Percentiles rank a stretch among this genome's conserved stretches.
Evolutionary conservation across 2,888 invertebrate species (phyloP).

Genomic region (Eumacrocentrus americanus): DNA sequence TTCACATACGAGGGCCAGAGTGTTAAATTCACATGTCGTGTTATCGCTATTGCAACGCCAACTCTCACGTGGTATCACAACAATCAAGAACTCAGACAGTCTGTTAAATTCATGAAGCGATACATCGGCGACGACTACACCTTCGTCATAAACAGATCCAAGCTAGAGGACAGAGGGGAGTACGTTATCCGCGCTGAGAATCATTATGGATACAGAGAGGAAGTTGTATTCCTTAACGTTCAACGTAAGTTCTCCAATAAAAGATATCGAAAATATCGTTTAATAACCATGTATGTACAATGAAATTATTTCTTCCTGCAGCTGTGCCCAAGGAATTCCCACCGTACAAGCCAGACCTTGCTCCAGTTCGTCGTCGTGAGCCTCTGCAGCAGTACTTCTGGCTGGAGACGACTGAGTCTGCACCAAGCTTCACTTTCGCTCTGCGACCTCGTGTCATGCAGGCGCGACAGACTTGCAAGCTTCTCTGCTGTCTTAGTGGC

Average conservation of each 20-base stretch:
- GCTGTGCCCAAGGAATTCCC: slow-evolving; percentile 77
- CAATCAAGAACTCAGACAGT: slow-evolving; percentile 91
- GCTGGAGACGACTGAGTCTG: slow-evolving; percentile 91
- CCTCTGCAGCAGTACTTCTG: slow-evolving; percentile 86
- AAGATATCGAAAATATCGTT: too few species aligned
- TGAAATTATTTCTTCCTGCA: slow-evolving; percentile 52
- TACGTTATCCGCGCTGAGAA: slow-evolving; percentile 97
- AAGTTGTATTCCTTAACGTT: slow-evolving; percentile 95
- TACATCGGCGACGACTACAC: slow-evolving; percentile 96
- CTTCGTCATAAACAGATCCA: slow-evolving; percentile 95
- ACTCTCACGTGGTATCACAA: slow-evolving; percentile 96
- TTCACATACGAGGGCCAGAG: slow-evolving; percentile 97
- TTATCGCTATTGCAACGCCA: slow-evolving; percentile 92
- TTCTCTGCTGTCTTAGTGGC: slow-evolving; percentile 94
- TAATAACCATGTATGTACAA: background rate
- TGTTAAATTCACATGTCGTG: slow-evolving; percentile 95
- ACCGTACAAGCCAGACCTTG: slow-evolving; percentile 71
- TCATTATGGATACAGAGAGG: slow-evolving; percentile 94
- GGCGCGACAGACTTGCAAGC: slow-evolving; percentile 93
- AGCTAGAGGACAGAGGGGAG: slow-evolving; percentile 94
- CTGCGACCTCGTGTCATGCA: slow-evolving; percentile 99
- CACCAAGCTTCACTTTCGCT: slow-evolving; percentile 97
- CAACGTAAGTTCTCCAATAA: slow-evolving; percentile 73
- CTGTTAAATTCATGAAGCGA: slow-evolving; percentile 99
- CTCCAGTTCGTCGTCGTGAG: slow-evolving; percentile 78